Base-by-base conservation (phyloP, 1,140 invertebrate species). In the Cepaea nemoralis region DNA sequence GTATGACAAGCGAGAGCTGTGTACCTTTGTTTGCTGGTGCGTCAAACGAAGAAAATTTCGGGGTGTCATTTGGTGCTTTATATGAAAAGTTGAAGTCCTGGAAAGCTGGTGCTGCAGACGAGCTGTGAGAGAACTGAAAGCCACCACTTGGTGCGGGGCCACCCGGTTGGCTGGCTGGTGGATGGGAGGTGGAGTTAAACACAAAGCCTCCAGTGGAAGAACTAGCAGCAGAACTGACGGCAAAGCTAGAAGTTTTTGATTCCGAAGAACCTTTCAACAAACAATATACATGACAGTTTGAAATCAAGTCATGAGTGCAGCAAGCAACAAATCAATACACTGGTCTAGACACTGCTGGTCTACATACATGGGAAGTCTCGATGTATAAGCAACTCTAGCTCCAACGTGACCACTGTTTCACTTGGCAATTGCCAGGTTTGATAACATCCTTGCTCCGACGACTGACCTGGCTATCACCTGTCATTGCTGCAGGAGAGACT, bases 151-250 rank as follows among this genome's bases (percentile, higher is more conserved):
- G 27, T 35, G 14, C 24, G 14, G 37, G 66, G 19, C 10, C 66
- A 69, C 31, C 31, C 6, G 66, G 14, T 16, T 33, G 66, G 19
- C 8, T 33, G 59, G 22, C 24, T 66, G 59, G 24, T 66, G 59
- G 42, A 45, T 45, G 10, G 24, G 22, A 66, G 31, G 14, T 66
- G 24, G 22, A 66, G 31, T 39, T 39, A 35, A 69, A 69, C 66
- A 69, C 35, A 39, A 69, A 69, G 1, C 66, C 66, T 69, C 66
- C 66, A 69, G 66, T 35, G 31, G 66, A 39, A 69, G 66, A 35
- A 39, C 27, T 22, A 10, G 66, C 31, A 6, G 31, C 35, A 33
- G 31, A 27, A 66, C 59, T 66, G 10, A 33, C 59, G 31, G 16
- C 42, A 45, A 45, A 45, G 16, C 8, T 6, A 45, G 42, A 45